These are phyloP conservation scores for Caretta caretta DNA, from an alignment of 2,113 vertebrate genomes.

Conservation along the genomic window DNA sequence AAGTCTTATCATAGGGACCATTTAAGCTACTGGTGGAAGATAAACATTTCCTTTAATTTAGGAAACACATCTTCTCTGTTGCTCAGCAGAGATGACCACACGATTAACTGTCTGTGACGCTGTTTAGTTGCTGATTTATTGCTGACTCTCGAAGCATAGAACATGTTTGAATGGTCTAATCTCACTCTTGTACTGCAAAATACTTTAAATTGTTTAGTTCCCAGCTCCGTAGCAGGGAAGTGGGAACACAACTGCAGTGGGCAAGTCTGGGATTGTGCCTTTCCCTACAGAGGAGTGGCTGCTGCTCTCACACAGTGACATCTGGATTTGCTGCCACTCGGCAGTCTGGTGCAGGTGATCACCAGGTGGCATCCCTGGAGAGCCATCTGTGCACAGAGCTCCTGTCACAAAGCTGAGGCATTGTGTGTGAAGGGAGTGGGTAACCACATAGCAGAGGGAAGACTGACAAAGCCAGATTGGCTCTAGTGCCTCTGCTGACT, in stretches of 20 bases:
- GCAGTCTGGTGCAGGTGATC: background rate
- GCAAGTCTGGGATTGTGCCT: background rate
- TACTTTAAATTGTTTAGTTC: background rate
- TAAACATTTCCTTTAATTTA: background rate
- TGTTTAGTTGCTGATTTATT: background rate
- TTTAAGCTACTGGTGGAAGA: slow-evolving; percentile 6
- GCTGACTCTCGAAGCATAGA: background rate
- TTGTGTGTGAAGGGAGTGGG: background rate
- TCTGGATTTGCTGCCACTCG: background rate
- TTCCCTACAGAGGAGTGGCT: background rate
- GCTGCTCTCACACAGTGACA: too few relatives aligned
- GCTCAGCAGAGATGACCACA: background rate
- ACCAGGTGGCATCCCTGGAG: background rate
- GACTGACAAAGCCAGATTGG: background rate
- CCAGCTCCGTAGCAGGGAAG: background rate
- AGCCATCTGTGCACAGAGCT: background rate
- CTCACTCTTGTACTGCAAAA: background rate
- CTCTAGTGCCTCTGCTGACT: background rate
- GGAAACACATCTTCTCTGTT: background rate
- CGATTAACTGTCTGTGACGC: background rate
- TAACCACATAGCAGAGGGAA: background rate
- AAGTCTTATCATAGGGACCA: background rate
- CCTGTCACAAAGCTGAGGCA: background rate
- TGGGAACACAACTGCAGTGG: background rate
- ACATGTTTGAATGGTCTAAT: background rate